phyloP scores from a whole-genome alignment of 2,113 vertebrate species.

The Sylvicapra grimmia region DNA sequence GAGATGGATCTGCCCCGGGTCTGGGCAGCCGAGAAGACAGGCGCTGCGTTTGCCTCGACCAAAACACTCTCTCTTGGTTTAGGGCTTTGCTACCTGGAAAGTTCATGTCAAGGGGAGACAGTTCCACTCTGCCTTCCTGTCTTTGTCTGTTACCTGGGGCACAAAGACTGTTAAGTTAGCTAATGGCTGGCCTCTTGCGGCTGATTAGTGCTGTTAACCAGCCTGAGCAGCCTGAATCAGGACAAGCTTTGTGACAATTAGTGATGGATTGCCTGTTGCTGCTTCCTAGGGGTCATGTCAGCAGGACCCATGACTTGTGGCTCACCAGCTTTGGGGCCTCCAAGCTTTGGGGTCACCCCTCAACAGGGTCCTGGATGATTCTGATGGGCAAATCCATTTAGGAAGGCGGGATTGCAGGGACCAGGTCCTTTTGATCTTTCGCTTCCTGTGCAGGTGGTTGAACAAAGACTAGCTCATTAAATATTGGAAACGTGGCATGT shows the following conservation, averaged over 20 bases:
- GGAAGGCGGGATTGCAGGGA: not conserved
- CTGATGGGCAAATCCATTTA: slow-evolving; percentile 27
- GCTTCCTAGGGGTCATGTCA: not conserved
- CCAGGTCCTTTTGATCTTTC: not conserved
- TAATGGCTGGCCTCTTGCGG: not conserved
- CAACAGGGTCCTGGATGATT: not conserved
- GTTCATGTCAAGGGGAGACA: not conserved
- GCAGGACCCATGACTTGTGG: not conserved
- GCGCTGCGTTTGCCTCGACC: not conserved
- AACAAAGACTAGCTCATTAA: slow-evolving; percentile 4
- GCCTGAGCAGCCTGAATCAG: not conserved
- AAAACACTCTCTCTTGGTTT: not conserved
- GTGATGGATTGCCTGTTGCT: not conserved
- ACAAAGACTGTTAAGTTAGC: not conserved
- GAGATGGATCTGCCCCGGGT: not conserved
- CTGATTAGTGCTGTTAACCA: not conserved
- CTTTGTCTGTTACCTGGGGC: slow-evolving; percentile 10
- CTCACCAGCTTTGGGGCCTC: not conserved
- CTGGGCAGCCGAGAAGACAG: not conserved
- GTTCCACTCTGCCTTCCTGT: not conserved
- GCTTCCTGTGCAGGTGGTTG: not conserved
- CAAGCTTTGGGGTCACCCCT: not conserved
- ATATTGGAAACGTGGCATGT: not conserved
- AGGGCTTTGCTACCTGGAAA: not conserved
- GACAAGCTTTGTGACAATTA: not conserved